Base-by-base conservation (phyloP, 2,113 vertebrate genomes). In the Axis porcinus region DNA sequence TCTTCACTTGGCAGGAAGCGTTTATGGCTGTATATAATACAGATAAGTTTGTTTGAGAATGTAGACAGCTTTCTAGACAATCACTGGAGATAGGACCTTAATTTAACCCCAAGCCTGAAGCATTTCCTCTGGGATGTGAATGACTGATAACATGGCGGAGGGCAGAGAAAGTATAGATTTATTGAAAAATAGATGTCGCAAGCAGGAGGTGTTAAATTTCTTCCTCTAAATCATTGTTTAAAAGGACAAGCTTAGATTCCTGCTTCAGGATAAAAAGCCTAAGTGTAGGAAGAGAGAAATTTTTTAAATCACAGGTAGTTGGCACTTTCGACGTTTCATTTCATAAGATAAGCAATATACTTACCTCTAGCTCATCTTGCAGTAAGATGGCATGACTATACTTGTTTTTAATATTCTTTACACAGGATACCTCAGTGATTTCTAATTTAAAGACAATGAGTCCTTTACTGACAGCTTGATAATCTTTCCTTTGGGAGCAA, bases 61-160 rank as follows among this genome's bases (percentile, higher is more conserved):
- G 3, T 82, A 97, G 55, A 97, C 89, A 74, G 86, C 96, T 98
- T 98, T 96, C 97, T 96, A 98, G 98, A 98, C 98, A 97, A 98
- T 99, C 98, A 96, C 98, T 97, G 60, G 97, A 97, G 98, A 98
- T 95, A 98, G 97, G 96, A 98, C 97, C 98, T 98, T 99, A 99
- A 99, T 98, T 99, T 98, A 99, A 98, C 98, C 98, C 98, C 97
- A 90, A 97, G 97, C 94, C 97, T 97, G 96, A 89, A 98, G 96
- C 97, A 98, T 98, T 98, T 99, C 98, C 98, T 97, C 78, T 82
- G 97, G 93, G 98, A 98, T 54, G 52, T 0, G 19, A 97, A 98
- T 98, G 98, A 98, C 98, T 98, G 98, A 98, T 98, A 98, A 98
- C 95, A 97, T 6, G 6, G 95, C 86, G 88, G 94, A 98, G 96